Evolutionary conservation across 2,797 vertebrate species (phyloP).

Genomic region (Falco cherrug): DNA sequence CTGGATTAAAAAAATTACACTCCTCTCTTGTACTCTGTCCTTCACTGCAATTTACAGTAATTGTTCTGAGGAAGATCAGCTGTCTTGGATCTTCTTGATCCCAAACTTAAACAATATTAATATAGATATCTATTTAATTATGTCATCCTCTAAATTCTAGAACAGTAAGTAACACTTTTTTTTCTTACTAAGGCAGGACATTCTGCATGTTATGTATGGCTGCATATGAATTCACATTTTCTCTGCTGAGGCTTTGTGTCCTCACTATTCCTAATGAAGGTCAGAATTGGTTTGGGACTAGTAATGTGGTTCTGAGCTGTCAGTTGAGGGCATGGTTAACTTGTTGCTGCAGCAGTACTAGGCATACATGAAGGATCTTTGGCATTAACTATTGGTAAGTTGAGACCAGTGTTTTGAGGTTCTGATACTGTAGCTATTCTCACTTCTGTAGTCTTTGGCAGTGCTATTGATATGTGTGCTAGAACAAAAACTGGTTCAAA

Average conservation of each 20-base stretch:
- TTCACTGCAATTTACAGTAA: rapidly evolving
- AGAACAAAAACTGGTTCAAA: constrained; percentile 53
- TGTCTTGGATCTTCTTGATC: not conserved
- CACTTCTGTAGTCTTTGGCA: constrained; percentile 14
- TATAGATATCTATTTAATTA: not conserved
- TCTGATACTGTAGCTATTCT: constrained; percentile 19
- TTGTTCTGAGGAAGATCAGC: not conserved
- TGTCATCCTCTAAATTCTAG: not conserved
- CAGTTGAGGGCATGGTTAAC: not conserved
- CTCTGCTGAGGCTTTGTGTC: not conserved
- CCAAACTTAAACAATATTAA: not conserved
- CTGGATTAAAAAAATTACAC: not conserved
- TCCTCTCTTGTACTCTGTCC: not conserved
- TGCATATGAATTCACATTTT: not conserved
- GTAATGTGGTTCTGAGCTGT: not conserved
- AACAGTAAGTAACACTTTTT: not conserved
- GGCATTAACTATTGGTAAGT: not conserved
- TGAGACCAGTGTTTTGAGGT: constrained; percentile 6
- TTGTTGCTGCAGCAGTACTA: not conserved
- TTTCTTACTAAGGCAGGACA: not conserved
- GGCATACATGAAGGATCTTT: not conserved
- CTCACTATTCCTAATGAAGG: not conserved
- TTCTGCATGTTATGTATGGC: not conserved
- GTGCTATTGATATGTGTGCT: not conserved
- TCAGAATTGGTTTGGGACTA: not conserved